Base-by-base conservation (phyloP, 2,888 invertebrate species). In the Drosophila austrosaltans region DNA sequence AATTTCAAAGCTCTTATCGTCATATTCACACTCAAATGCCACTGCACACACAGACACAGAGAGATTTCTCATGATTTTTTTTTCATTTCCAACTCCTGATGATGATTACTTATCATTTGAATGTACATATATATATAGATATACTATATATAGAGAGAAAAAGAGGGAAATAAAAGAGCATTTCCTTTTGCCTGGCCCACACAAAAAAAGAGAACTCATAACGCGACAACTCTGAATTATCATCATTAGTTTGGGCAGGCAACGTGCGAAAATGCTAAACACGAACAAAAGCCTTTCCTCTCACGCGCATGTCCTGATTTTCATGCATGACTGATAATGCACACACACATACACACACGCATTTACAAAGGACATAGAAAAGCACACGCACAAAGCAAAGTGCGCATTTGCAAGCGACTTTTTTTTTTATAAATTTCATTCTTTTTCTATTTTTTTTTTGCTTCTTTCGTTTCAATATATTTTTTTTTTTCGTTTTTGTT, bases 241-340 rank as follows among this genome's bases (percentile, higher is more conserved):
- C 81, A 76, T 73, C 80, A 74, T 85, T 82, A 82, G 82, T 82
- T 77, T 39, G 63, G 30, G 65, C 54, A 25, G 64, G 63, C 61
- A 67, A 36, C 39, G 69, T 70, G 69, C 63, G 57, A 39, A 75
- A 67, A 57, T 69, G 48, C 63, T 68, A 59, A 66, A 73, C 64
- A 61, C 66, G 76, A 79, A 82, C 82, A 82, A 82, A 84, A 66
- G 75, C 48, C 36, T 61, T 69, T 72, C 67, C 76, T 81, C 69
- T 75, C 73, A 78, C 81, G 81, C 69, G 77, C 81, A 81, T 80
- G 84, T 83, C 81, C 82, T 86, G 84, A 82, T 84, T 84, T 81
- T 86, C 63, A 84, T 83, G 74, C 86, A 73, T 86, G 82, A 76
- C 66, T 84, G 86, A 79, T 86, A 86, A 83, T 84, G 84, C 73